phyloP scores from a whole-genome alignment of 2,888 invertebrate genomes.

The Cerceris rybyensis region DNA sequence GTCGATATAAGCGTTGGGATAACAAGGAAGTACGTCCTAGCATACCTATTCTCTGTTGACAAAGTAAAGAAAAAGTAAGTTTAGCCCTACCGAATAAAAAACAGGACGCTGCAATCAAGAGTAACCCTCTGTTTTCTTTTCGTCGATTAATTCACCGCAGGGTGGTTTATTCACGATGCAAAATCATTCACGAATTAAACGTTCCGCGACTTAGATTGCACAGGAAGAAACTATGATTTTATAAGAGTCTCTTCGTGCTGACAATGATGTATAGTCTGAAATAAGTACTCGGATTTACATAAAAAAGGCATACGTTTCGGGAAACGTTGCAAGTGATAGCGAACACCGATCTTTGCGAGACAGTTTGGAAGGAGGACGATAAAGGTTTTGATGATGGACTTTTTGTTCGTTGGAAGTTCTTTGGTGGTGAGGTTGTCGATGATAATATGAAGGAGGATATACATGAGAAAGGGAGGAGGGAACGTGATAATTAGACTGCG shows the following conservation, averaged over 20 bases:
- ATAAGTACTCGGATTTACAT: no score
- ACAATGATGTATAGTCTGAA: background rate
- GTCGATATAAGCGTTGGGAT: conserved; percentile 86
- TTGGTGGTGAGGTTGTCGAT: no score
- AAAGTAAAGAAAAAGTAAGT: conserved; percentile 39
- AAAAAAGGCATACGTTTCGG: no score
- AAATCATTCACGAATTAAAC: conserved; percentile 15
- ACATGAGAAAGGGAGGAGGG: no score
- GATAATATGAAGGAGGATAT: no score
- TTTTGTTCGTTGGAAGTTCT: no score
- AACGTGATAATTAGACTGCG: no score
- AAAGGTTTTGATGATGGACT: no score
- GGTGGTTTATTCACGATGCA: conserved; percentile 23
- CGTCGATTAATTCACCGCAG: conserved; percentile 25
- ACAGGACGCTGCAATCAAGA: conserved; percentile 44
- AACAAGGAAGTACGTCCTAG: conserved; percentile 85
- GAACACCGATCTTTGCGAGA: background rate
- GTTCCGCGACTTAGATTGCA: background rate
- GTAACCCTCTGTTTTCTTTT: conserved; percentile 36
- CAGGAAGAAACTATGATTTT: conserved; percentile 4
- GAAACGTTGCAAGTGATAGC: background rate
- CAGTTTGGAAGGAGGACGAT: no score
- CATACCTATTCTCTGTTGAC: conserved; percentile 30
- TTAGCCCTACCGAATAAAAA: conserved; percentile 42
- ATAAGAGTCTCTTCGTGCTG: background rate